phyloP scores from a whole-genome alignment of 2,888 invertebrate species.

The Endotricha flammealis region DNA sequence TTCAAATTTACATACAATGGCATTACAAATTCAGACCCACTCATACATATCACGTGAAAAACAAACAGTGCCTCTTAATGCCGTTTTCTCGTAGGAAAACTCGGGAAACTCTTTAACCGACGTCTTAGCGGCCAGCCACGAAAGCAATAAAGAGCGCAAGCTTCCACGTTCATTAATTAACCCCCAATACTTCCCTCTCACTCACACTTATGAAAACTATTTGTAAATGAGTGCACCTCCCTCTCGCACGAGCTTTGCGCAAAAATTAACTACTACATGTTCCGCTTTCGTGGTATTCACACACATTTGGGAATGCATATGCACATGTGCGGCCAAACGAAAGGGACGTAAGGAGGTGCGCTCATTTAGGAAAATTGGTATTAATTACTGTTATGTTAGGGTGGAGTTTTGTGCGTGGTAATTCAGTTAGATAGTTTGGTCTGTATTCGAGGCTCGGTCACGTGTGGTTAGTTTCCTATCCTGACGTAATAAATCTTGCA shows the following conservation, averaged over 20 bases:
- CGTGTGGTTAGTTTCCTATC: slow-evolving; percentile 74
- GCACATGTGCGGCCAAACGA: slow-evolving; percentile 41
- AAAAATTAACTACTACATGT: slow-evolving; percentile 77
- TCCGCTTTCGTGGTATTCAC: slow-evolving; percentile 61
- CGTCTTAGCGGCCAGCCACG: slow-evolving; percentile 75
- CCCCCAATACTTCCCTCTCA: slow-evolving; percentile 58
- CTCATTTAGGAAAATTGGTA: slow-evolving; percentile 42
- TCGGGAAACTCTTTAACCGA: slow-evolving; percentile 71
- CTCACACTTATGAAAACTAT: slow-evolving; percentile 61
- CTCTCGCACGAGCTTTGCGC: slow-evolving; percentile 74
- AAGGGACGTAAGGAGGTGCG: slow-evolving; percentile 37
- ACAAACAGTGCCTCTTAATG: slow-evolving; percentile 41
- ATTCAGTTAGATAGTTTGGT: slow-evolving; percentile 39
- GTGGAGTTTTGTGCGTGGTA: slow-evolving; percentile 46
- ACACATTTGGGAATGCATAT: slow-evolving; percentile 71
- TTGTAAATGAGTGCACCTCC: slow-evolving; percentile 73
- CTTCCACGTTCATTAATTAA: slow-evolving; percentile 80
- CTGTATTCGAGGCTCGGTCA: slow-evolving; percentile 45
- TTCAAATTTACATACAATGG: slow-evolving; percentile 26
- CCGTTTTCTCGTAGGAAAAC: slow-evolving; percentile 55
- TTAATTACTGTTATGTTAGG: slow-evolving; percentile 57
- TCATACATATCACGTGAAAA: slow-evolving; percentile 33
- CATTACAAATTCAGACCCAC: slow-evolving; percentile 15
- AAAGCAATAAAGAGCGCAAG: slow-evolving; percentile 79
- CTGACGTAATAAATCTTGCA: slow-evolving; percentile 73